These are phyloP conservation scores for Hycleus cichorii DNA, from an alignment of 1,140 invertebrate genomes.

Conservation along the genomic window DNA sequence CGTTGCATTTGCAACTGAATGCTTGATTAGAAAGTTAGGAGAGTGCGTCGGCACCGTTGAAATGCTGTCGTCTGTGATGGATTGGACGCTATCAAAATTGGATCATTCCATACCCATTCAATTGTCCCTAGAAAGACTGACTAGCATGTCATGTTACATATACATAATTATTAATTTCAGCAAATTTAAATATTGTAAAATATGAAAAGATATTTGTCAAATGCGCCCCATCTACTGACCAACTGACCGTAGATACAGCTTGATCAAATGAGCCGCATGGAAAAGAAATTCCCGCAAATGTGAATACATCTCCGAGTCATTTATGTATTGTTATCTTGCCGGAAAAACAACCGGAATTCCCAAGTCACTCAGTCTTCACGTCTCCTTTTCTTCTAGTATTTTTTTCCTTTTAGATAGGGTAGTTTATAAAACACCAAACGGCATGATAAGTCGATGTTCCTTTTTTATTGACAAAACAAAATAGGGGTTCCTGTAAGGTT, in stretches of 20 bases:
- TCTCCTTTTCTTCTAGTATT: constrained; percentile 5
- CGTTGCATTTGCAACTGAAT: constrained; percentile 28
- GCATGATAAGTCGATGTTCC: constrained; percentile 31
- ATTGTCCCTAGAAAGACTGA: no score
- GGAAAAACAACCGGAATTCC: constrained; percentile 28
- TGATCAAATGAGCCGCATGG: constrained; percentile 31
- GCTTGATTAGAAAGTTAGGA: constrained; percentile 19
- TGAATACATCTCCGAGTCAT: constrained; percentile 37
- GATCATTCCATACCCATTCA: constrained; percentile 12
- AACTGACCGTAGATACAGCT: constrained; percentile 34
- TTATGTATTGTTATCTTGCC: constrained; percentile 34
- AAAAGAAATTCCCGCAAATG: constrained; percentile 39
- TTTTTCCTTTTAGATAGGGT: constrained; percentile 17
- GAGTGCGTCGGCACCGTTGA: constrained; percentile 10
- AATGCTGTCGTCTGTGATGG: constrained; percentile 24
- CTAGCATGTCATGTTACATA: no score
- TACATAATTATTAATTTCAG: no score
- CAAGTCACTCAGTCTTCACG: constrained; percentile 20
- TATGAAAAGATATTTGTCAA: constrained; percentile 27
- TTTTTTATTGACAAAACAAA: constrained; percentile 33
- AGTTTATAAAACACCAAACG: constrained; percentile 34
- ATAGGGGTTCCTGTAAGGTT: constrained; percentile 20
- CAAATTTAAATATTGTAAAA: no score
- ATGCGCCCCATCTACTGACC: constrained; percentile 36
- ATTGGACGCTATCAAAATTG: constrained; percentile 21